A percentile compares a stretch with the other conserved stretches of the same genome.
These are phyloP conservation scores for Actinostola sp. DNA, from an alignment of 92 coral and sea anemone genomes.

Conservation along the genomic window DNA sequence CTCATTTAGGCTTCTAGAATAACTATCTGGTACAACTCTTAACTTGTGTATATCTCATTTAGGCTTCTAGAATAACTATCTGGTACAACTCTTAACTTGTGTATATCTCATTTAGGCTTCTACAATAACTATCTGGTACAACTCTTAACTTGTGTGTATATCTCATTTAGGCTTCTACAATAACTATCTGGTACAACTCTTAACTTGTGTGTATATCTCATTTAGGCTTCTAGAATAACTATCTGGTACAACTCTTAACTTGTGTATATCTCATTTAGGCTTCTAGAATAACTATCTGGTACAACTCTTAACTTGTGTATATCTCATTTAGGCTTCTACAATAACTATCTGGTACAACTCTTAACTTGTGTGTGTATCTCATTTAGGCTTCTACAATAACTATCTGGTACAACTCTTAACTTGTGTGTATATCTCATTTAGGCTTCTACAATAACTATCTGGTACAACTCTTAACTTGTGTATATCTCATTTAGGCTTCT, in stretches of 20 bases:
- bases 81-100: background rate
- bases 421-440: background rate
- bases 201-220: background rate
- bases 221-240: background rate
- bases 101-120: background rate
- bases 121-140: background rate
- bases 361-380: background rate
- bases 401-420: background rate
- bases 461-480: background rate
- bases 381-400: conserved; percentile 62
- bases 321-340: background rate
- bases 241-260: background rate
- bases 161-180: conserved; percentile 60
- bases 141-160: background rate
- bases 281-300: conserved; percentile 40
- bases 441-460: background rate
- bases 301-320: background rate
- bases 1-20: background rate
- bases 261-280: conserved; percentile 25
- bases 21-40: background rate
- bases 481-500: conserved; percentile 49
- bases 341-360: background rate
- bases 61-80: conserved; percentile 59
- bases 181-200: background rate
- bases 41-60: background rate